Conservation (phyloP, 2,888 invertebrate genomes). For the Nudaria mundana region DNA sequence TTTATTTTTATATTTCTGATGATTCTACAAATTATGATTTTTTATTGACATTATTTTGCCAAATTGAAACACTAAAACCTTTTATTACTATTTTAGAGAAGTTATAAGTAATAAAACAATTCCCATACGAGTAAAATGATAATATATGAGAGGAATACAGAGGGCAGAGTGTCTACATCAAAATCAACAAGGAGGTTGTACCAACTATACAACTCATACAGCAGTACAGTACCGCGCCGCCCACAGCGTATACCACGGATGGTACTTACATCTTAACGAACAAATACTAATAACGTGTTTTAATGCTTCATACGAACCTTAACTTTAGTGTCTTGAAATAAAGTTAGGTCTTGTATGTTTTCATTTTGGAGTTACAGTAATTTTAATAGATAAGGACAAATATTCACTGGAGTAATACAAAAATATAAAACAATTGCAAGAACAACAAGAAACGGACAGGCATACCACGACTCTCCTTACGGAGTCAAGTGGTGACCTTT, state of each 20-base stretch:
- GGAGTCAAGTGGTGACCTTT: constrained; percentile 32
- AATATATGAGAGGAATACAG: constrained; percentile 33
- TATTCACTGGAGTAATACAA: constrained; percentile 40
- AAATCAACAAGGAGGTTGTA: constrained; percentile 35
- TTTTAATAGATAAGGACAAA: neutral
- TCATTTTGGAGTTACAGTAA: neutral
- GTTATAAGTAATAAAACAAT: constrained; percentile 27
- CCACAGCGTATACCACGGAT: constrained; percentile 64
- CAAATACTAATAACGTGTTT: no score
- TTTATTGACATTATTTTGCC: no score
- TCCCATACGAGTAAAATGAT: constrained; percentile 36
- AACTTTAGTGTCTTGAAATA: no score
- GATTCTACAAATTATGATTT: no score
- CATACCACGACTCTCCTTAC: constrained; percentile 51
- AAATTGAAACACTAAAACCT: no score
- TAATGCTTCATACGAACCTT: no score
- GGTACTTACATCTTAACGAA: no score
- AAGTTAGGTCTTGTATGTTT: no score
- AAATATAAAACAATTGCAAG: constrained; percentile 76
- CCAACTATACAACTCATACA: constrained; percentile 67
- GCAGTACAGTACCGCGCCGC: constrained; percentile 70
- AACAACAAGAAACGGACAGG: constrained; percentile 54
- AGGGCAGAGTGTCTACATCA: constrained; percentile 24
- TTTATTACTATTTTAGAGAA: no score
- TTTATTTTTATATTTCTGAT: no score